Evolutionary conservation across 2,797 vertebrate genomes (phyloP).

Genomic region (Falco berigora): DNA sequence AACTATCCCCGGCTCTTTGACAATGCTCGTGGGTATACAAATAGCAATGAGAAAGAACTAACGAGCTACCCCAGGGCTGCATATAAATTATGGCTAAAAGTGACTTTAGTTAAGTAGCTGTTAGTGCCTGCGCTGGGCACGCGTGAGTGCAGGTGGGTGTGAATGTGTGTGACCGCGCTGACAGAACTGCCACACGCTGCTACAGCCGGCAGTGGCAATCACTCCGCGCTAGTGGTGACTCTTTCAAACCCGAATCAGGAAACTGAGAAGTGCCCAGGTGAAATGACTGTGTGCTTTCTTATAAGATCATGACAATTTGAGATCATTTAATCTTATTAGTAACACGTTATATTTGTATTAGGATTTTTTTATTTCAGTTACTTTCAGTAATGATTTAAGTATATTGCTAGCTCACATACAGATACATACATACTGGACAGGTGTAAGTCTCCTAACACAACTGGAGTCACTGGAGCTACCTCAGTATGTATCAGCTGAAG

Average conservation of each 20-base stretch:
- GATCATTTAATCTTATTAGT: not conserved
- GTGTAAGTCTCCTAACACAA: not conserved
- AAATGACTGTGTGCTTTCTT: not conserved
- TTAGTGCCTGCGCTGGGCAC: not conserved
- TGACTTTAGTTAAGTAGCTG: not conserved
- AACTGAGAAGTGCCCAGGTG: not conserved
- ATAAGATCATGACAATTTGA: not conserved
- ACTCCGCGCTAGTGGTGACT: fast-evolving
- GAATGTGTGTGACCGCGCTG: not conserved
- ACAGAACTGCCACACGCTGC: not conserved
- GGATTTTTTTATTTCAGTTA: not conserved
- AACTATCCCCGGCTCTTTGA: not conserved
- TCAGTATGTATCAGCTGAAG: not conserved
- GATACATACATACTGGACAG: not conserved
- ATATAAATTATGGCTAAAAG: not conserved
- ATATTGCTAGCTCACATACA: not conserved
- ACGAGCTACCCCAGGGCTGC: not conserved
- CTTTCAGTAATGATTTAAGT: not conserved
- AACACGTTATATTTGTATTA: not conserved
- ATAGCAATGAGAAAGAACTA: not conserved
- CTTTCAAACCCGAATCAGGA: not conserved
- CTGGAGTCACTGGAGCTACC: not conserved
- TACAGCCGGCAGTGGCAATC: not conserved
- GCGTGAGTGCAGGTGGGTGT: not conserved
- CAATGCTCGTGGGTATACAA: not conserved